Percentiles rank a stretch among this genome's conserved stretches.
Conservation (phyloP, 2,113 vertebrate genomes). For the Phaethon lepturus region DNA sequence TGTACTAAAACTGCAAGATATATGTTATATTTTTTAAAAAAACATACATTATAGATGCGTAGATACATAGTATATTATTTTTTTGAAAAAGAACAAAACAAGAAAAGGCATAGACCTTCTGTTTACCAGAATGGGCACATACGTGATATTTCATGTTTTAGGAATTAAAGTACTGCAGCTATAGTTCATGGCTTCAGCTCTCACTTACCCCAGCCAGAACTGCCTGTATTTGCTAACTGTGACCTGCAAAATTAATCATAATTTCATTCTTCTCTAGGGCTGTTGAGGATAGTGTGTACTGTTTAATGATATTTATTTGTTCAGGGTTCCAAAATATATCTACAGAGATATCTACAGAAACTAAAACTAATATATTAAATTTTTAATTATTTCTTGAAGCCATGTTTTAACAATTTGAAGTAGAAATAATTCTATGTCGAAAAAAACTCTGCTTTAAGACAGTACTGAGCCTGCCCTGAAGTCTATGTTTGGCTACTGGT, state of each 20-base stretch:
- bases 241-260: accelerated
- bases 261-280: not conserved
- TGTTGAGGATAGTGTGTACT: not conserved
- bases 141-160: not conserved
- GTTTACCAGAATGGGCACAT: not conserved
- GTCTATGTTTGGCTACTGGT: not conserved
- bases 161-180: not conserved
- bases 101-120: not conserved
- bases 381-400: not conserved
- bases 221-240: not conserved
- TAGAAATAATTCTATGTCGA: not conserved
- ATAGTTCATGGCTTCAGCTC: not conserved
- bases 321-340: not conserved
- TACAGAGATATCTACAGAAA: not conserved
- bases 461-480: not conserved
- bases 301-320: not conserved
- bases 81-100: not conserved
- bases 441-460: not conserved
- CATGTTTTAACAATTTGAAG: not conserved
- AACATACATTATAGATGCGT: not conserved
- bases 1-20: not conserved
- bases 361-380: not conserved
- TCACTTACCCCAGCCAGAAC: not conserved
- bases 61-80: not conserved
- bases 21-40: not conserved